phyloP scores from a whole-genome alignment of 2,797 vertebrate genomes.

The Smutsia gigantea region DNA sequence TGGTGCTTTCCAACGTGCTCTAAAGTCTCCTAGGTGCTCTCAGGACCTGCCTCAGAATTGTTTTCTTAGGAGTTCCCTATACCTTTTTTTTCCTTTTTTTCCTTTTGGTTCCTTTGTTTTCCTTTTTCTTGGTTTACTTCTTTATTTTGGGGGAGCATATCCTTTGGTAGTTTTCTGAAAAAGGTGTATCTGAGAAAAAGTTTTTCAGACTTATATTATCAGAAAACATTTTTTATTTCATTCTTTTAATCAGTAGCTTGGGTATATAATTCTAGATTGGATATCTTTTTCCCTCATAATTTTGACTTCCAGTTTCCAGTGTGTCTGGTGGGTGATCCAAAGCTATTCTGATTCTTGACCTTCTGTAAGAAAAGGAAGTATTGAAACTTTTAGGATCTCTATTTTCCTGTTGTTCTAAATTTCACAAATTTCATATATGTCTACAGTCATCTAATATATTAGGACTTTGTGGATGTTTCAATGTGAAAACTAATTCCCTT shows the following conservation, averaged over 20 bases:
- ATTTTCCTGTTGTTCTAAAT: not conserved
- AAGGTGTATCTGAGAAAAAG: not conserved
- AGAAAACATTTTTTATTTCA: conserved; percentile 11
- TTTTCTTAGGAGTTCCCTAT: too few relatives aligned
- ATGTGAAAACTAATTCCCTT: conserved; percentile 10
- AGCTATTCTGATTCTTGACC: not conserved
- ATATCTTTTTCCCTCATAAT: not conserved
- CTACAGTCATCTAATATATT: not conserved
- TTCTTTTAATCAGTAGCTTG: not conserved
- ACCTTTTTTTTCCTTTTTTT: not conserved
- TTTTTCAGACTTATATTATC: not conserved
- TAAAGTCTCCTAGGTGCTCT: not conserved
- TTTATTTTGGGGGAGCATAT: not conserved
- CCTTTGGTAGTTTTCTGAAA: conserved; percentile 19
- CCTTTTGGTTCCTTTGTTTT: not conserved
- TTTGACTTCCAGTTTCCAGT: not conserved
- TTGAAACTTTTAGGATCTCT: not conserved
- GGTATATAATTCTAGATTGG: not conserved
- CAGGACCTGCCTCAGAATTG: not conserved
- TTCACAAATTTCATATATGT: not conserved
- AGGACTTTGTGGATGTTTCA: not conserved
- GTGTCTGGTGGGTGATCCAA: not conserved
- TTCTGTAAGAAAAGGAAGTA: not conserved
- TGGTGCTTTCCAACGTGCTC: not conserved
- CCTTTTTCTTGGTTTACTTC: not conserved